Base-by-base conservation (phyloP, 1,140 invertebrate genomes). In the Cephus cinctus region DNA sequence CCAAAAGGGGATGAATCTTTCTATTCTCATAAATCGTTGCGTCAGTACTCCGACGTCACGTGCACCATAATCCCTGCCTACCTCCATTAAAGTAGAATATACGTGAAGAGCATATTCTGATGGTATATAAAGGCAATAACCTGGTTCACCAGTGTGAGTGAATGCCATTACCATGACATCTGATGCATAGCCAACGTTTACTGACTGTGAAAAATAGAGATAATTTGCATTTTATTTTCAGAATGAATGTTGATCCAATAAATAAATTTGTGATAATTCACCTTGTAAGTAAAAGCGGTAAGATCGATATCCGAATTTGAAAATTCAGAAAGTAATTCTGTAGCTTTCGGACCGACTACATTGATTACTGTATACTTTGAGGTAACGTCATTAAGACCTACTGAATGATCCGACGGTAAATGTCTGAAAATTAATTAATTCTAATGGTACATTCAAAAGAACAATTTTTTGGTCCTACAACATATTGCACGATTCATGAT, bases 281-380 rank as follows among this genome's bases (percentile, higher is more conserved):
- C 83, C 65, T 86, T 85, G 61, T 83, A 89, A 1, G 86, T 86
- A 71, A 92, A 92, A 8, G 88, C 84, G 49, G 86, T 83, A 39
- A 89, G 76, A 57, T 81, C 80, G 41, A 85, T 78, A 47, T 82
- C 78, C 25, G 85, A 82, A 60, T 89, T 88, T 4, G 87, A 87
- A 9, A 93, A 66, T 67, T 92, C 88, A 21, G 80, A 81, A 43
- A 93, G 68, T 4, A 93, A 70, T 58, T 85, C 80, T 21, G 80
- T 70, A 21, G 89, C 84, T 73, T 89, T 83, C 3, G 89, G 90
- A 15, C 90, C 91, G 65, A 94, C 88, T 12, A 93, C 76, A 75
- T 91, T 89, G 20, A 94, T 82, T 1, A 89, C 89, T 1, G 90
- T 91, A 67, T 91, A 93, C 75, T 88, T 84, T 15, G 87, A 89